Evolutionary conservation across 1,140 invertebrate genomes (phyloP), one percentile per base, ranked within the genome.

Genomic region (Pseudoatta argentina): DNA sequence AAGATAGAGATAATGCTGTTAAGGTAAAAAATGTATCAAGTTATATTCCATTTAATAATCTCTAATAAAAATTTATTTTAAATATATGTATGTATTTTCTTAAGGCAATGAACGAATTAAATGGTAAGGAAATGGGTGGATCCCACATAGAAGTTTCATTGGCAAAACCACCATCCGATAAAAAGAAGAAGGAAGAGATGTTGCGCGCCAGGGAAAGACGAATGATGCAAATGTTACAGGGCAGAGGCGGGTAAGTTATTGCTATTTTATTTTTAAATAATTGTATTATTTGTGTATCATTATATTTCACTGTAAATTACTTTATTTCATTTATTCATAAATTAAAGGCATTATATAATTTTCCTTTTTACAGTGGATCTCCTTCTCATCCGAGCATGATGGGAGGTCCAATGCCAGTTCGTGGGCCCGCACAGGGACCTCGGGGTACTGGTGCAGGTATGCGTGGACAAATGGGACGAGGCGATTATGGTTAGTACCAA

Each of bases 141-240:
- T 97, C 98, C 83, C 97, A 97, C 91, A 98, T 99, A 95, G 98
- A 99, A 96, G 98, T 99, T 76, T 99, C 99, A 75, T 96, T 99
- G 87, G 99, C 99, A 67, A 99, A 99, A 96, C 99, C 99, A 87
- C 99, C 99, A 91, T 98, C 98, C 87, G 99, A 99, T 95, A 99
- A 99, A 95, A 99, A 99, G 96, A 98, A 99, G 95, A 99, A 99
- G 94, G 99, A 99, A 96, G 98, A 99, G 95, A 98, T 99, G 93
- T 95, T 99, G 89, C 96, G 98, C 92, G 98, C 98, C 64, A 96
- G 98, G 86, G 98, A 99, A 95, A 96, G 98, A 91, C 96, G 98
- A 95, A 98, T 99, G 97, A 98, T 98, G 97, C 97, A 98, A 95
- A 98, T 98, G 97, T 97, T 98, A 95, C 97, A 98, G 94, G 97